A percentile compares a stretch with the other conserved stretches of the same genome.
Conservation (phyloP, 2,888 invertebrate genomes). For the Microctonus brassicae region DNA sequence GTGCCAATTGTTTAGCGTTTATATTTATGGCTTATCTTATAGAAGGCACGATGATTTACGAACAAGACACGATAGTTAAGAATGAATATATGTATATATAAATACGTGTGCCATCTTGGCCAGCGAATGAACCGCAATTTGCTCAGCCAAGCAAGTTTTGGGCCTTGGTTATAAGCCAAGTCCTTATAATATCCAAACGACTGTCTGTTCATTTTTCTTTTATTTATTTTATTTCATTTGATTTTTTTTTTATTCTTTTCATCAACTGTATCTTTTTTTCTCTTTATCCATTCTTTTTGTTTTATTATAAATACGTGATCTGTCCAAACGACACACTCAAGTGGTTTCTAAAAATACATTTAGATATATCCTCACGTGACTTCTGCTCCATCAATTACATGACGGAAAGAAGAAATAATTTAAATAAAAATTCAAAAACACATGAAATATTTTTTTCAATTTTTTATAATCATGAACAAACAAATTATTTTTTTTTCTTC, state of each 20-base stretch:
- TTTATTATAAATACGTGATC: background rate
- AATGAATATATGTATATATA: background rate
- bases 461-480: background rate
- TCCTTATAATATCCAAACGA: conserved; percentile 14
- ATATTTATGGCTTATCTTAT: background rate
- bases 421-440: background rate
- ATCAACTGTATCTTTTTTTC: background rate
- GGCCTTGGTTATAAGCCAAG: background rate
- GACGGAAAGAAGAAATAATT: background rate
- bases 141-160: conserved; percentile 3
- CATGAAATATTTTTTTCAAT: background rate
- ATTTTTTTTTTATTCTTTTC: background rate
- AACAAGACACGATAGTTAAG: conserved; percentile 8
- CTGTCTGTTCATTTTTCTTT: conserved; percentile 8
- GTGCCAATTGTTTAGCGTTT: background rate
- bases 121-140: conserved; percentile 9
- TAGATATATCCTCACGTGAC: conserved; percentile 10
- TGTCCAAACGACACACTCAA: conserved; percentile 7
- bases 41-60: conserved; percentile 19
- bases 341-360: conserved; percentile 23
- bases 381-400: conserved; percentile 6
- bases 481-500: background rate
- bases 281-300: background rate
- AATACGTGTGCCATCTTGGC: background rate
- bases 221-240: background rate